phyloP scores from a whole-genome alignment of 2,113 vertebrate genomes.

The Panurus biarmicus region DNA sequence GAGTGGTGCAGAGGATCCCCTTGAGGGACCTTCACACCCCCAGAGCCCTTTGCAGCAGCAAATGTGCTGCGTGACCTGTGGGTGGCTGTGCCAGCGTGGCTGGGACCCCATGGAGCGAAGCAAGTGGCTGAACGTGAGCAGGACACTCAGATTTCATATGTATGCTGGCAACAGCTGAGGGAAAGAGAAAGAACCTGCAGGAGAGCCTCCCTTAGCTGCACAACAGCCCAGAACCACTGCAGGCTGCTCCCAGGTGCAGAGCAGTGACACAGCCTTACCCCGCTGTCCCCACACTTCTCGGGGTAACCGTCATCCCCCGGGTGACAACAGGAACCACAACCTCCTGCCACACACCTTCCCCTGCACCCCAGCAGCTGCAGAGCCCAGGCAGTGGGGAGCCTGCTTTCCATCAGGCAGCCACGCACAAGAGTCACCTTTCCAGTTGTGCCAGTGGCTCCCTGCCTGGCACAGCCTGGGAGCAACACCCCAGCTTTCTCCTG shows the following conservation, averaged over 20 bases:
- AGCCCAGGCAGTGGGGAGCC: background rate
- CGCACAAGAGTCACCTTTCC: background rate
- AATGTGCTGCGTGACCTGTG: fast-evolving
- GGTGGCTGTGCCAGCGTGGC: fast-evolving
- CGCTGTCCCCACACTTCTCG: fast-evolving
- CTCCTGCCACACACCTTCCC: background rate
- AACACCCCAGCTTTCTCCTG: background rate
- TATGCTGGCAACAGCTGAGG: background rate
- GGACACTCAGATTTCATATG: background rate
- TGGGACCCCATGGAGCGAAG: fast-evolving
- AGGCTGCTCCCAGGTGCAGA: background rate
- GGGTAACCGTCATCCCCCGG: background rate
- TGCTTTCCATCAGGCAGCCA: background rate
- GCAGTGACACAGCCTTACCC: background rate
- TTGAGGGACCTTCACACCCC: fast-evolving
- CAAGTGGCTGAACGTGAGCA: background rate
- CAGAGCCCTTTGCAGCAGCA: background rate
- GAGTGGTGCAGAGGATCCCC: background rate
- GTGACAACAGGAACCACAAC: background rate
- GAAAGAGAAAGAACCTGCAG: background rate
- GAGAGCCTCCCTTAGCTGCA: background rate
- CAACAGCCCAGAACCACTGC: background rate
- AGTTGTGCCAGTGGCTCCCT: background rate
- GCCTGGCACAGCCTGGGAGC: background rate
- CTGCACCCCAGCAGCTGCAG: background rate